Percentiles rank a stretch among this genome's conserved stretches.
These are phyloP conservation scores for Trematocara marginatum DNA, from an alignment of 2,113 vertebrate genomes.

Conservation along the genomic window DNA sequence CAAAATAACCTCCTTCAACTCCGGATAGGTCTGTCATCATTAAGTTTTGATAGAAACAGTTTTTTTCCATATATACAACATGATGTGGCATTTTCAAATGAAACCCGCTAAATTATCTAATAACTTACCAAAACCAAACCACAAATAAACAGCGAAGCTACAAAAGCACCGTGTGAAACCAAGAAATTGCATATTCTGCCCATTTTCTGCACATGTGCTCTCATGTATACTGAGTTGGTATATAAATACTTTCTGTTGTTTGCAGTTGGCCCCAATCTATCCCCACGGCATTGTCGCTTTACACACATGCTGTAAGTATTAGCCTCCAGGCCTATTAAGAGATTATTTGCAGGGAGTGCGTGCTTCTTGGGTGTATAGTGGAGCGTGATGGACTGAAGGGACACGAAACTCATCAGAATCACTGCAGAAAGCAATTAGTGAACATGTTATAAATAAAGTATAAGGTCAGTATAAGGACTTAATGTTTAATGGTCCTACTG, in stretches of 20 bases:
- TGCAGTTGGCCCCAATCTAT: constrained; percentile 50
- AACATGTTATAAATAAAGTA: background rate
- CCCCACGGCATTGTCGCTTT: constrained; percentile 8
- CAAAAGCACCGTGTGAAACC: background rate
- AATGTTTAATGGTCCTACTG: background rate
- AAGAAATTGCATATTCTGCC: background rate
- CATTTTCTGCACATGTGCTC: background rate
- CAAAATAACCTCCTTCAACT: background rate
- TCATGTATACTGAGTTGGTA: background rate
- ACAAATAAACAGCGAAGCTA: background rate
- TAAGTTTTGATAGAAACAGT: background rate
- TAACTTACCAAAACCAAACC: background rate
- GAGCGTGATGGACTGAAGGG: background rate
- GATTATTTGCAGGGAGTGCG: constrained; percentile 54
- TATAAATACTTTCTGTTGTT: constrained; percentile 17
- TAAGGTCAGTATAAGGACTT: background rate
- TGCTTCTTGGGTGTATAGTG: background rate
- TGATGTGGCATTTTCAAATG: background rate
- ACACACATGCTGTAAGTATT: constrained; percentile 52
- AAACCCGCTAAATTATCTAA: background rate
- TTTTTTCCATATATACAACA: background rate
- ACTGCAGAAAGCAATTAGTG: background rate
- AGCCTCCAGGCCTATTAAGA: constrained; percentile 65
- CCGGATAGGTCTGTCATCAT: background rate
- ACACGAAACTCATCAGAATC: constrained; percentile 1